Evolutionary conservation across 2,113 vertebrate species (phyloP), one percentile per base, ranked within the genome.

Genomic region (Castor canadensis): DNA sequence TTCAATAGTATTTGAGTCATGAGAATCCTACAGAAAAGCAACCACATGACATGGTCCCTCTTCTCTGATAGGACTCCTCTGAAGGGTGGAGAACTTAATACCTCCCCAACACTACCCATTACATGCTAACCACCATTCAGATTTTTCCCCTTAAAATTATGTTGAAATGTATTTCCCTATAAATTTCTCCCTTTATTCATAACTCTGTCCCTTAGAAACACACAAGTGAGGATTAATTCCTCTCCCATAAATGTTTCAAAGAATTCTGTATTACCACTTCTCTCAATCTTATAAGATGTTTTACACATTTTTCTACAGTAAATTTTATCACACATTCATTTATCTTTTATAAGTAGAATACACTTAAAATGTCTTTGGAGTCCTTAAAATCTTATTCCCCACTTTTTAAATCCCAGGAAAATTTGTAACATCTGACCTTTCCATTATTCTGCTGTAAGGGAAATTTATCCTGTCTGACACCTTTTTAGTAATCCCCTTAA

Each of bases 121-220:
- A 85, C 20, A 24, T 69, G 56, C 20, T 35, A 87, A 32, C 30
- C 0, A 1, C 73, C n/a, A 43, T 66, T 89, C 52, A 15, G 60
- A 91, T 32, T 56, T 43, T 35, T 84, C 87, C 45, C 38, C 66
- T 92, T 85, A 89, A 96, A 67, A 87, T 83, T 49, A 30, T 5
- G 10, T 91, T 30, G 26, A 83, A 89, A 87, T 30, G 20, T n/a
- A 52, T 79, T 85, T 95, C 26, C 9, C 24, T 71, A 16, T 89
- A n/a, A 16, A 67, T 80, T 49, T 80, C 38, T 47, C 6, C 30
- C 9, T 93, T 93, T 87, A 38, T 54, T 77, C 15, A 56, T 52
- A 64, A 19, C 3, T 82, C 24, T 80, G 13, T 87, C 43, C 32
- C 47, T 89, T 84, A 5, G 24, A 92, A 89, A 66, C 60, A 58